Evolutionary conservation across 2,113 vertebrate genomes (phyloP).

Genomic region (Silurus meridionalis): DNA sequence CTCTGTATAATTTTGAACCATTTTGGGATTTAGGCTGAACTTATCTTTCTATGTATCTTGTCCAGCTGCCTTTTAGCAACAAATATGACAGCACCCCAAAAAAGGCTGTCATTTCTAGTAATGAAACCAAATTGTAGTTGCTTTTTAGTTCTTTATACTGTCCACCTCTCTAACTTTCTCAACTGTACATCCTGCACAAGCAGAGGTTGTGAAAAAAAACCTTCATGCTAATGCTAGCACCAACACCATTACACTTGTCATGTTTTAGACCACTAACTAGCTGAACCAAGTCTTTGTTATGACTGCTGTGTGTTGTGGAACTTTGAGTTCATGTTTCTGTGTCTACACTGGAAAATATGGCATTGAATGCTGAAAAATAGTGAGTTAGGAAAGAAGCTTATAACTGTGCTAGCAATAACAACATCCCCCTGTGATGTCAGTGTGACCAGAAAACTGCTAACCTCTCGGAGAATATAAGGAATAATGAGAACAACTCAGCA

Average conservation of each 20-base stretch:
- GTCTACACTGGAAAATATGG: not conserved
- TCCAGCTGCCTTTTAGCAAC: not conserved
- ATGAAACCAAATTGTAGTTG: not conserved
- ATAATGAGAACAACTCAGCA: not conserved
- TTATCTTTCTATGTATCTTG: not conserved
- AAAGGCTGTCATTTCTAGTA: no score
- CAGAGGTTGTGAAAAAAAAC: not conserved
- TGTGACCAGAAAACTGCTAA: not conserved
- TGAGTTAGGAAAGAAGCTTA: not conserved
- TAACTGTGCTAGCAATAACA: not conserved
- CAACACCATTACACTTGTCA: not conserved
- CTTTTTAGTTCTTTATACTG: not conserved
- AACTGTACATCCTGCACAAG: not conserved
- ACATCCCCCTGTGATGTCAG: not conserved
- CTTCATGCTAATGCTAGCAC: not conserved
- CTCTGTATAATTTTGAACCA: not conserved
- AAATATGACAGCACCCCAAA: no score
- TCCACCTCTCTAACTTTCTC: not conserved
- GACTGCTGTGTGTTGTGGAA: not conserved
- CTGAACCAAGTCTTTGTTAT: not conserved
- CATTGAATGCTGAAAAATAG: not conserved
- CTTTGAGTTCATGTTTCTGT: not conserved
- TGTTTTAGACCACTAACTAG: not conserved
- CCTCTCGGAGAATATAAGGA: not conserved
- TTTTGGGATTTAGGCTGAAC: not conserved